Evolutionary conservation across 2,113 vertebrate genomes (phyloP).

Genomic region (Chlorocebus sabaeus): DNA sequence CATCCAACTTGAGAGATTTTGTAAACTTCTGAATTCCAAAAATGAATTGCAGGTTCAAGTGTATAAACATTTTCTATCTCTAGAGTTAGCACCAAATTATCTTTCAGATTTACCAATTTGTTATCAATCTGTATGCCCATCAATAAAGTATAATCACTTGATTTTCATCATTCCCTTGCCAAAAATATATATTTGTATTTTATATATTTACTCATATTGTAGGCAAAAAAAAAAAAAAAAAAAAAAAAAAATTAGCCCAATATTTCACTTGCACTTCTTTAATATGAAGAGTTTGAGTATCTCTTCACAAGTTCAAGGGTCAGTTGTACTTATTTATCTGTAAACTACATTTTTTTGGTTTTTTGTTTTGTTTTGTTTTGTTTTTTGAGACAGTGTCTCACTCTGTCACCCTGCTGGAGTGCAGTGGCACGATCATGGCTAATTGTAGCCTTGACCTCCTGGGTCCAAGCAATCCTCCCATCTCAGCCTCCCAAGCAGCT

Average conservation of each 20-base stretch:
- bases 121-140: not conserved
- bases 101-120: not conserved
- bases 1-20: not conserved
- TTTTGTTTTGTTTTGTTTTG: too few species aligned
- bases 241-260: not conserved
- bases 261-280: not conserved
- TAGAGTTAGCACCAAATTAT: not conserved
- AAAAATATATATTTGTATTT: not conserved
- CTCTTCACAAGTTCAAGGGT: not conserved
- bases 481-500: too few species aligned
- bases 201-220: not conserved
- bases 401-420: too few species aligned
- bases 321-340: not conserved
- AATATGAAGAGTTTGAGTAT: not conserved
- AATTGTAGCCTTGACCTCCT: too few species aligned
- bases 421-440: too few species aligned
- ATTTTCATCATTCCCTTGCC: not conserved
- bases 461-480: too few species aligned
- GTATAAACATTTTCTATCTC: not conserved
- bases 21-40: not conserved
- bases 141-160: not conserved
- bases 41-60: not conserved
- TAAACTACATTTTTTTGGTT: not conserved
- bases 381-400: too few species aligned
- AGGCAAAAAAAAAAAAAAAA: slow-evolving; percentile 11